Conservation (phyloP, 1,140 invertebrate genomes). For the Drosophila eugracilis region DNA sequence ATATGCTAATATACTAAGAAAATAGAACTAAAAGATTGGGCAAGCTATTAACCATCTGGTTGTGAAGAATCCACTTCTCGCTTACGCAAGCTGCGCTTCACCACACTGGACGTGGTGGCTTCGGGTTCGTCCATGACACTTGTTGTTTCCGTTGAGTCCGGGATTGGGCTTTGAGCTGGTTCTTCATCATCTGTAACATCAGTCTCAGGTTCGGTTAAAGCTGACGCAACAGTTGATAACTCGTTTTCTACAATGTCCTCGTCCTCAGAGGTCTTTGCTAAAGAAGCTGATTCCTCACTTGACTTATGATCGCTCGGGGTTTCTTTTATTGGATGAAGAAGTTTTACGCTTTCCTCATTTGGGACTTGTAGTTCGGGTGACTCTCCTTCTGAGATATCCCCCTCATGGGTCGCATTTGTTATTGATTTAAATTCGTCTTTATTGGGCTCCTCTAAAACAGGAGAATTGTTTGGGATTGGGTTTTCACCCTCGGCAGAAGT, state of each 20-base stretch:
- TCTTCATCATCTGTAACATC: neutral
- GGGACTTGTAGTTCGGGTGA: neutral
- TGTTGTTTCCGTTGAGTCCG: constrained; percentile 56
- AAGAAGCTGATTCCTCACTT: neutral
- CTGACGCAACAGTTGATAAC: neutral
- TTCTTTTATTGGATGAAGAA: neutral
- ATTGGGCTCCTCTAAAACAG: neutral
- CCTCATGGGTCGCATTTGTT: neutral
- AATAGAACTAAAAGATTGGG: constrained; percentile 9
- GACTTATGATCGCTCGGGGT: neutral
- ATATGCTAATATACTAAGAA: neutral
- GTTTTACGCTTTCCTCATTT: neutral
- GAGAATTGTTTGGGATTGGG: neutral
- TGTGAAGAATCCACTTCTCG: constrained; percentile 39
- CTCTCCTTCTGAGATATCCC: too few species aligned
- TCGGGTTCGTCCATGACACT: constrained; percentile 51
- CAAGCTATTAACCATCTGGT: constrained; percentile 71
- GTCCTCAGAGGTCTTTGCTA: neutral
- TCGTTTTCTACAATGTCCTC: neutral
- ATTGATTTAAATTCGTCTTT: neutral
- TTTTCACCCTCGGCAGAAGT: neutral
- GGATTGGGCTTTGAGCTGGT: neutral
- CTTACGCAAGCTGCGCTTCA: constrained; percentile 33
- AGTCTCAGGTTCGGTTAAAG: neutral
- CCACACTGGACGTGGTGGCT: constrained; percentile 17